Conservation (phyloP, 2,888 invertebrate species). For the Athetis lepigone region DNA sequence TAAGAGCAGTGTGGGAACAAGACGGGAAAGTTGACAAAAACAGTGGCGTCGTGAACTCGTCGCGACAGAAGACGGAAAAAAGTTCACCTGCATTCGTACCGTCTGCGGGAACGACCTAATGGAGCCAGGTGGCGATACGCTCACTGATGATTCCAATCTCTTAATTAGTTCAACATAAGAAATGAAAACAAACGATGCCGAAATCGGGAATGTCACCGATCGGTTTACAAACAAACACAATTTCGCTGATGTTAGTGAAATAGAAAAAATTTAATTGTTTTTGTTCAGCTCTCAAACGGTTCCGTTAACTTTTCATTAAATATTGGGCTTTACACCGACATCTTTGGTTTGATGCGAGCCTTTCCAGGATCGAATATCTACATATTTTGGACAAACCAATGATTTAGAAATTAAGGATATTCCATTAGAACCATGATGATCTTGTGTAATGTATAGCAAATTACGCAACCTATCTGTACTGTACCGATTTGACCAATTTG, state of each 20-base stretch:
- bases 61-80: constrained; percentile 73
- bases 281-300: constrained; percentile 11
- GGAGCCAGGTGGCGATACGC: constrained; percentile 66
- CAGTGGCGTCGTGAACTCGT: constrained; percentile 75
- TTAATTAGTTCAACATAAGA: constrained; percentile 44
- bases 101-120: constrained; percentile 65
- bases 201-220: constrained; percentile 32
- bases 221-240: constrained; percentile 27
- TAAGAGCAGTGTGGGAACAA: constrained; percentile 73
- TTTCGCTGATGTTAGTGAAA: constrained; percentile 36
- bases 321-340: background rate
- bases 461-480: constrained; percentile 66
- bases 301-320: background rate
- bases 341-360: background rate
- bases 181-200: constrained; percentile 41
- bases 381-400: constrained; percentile 8
- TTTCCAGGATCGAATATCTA: background rate
- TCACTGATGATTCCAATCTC: constrained; percentile 37
- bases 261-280: constrained; percentile 25
- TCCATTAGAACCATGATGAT: no score
- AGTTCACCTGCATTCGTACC: constrained; percentile 68
- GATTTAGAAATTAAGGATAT: constrained; percentile 22
- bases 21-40: constrained; percentile 86
- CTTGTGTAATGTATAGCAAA: constrained; percentile 65
- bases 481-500: constrained; percentile 72